Evolutionary conservation across 2,797 vertebrate genomes (phyloP), one percentile per base, ranked within the genome.

Genomic region (Halcyon smyrnensis): DNA sequence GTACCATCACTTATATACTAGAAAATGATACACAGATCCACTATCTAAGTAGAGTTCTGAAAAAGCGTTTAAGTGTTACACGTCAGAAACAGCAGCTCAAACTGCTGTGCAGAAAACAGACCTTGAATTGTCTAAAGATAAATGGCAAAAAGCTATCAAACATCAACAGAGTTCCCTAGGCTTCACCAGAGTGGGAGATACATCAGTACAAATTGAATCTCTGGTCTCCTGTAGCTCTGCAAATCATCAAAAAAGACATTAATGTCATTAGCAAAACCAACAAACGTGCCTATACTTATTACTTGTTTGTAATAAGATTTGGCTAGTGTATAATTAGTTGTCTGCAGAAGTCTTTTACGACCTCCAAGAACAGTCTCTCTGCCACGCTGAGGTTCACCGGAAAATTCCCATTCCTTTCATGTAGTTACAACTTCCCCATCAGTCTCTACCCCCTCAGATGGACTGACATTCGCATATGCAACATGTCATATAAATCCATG

Each of bases 281-380:
- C 94, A 95, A 95, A 94, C 21, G 75, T 93, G 90, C 86, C 86
- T 80, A 65, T 94, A 97, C 90, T 95, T 96, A 95, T 94, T 94
- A 90, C 94, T 97, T 95, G 94, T 95, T 97, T 97, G 90, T 93
- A 95, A 89, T 97, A 97, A 95, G 93, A 91, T 96, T 90, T 90
- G 53, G 45, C 53, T 90, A 81, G 92, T 41, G 23, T 95, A 90
- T 96, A 94, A 95, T 93, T 95, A 96, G 67, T 76, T 85, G 81
- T 62, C 87, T 95, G 80, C 68, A 83, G 68, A 81, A 91, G 69
- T 53, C 81, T 97, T 97, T 93, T 95, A 96, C 2, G 0, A 71
- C 48, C 75, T 88, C 63, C 28, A 68, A 86, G 69, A 78, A 71
- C 19, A 64, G 65, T 59, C 70, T 89, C 24, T 86, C 91, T 94